Evolutionary conservation across 2,888 invertebrate genomes (phyloP).

Genomic region (Sialis lutaria): DNA sequence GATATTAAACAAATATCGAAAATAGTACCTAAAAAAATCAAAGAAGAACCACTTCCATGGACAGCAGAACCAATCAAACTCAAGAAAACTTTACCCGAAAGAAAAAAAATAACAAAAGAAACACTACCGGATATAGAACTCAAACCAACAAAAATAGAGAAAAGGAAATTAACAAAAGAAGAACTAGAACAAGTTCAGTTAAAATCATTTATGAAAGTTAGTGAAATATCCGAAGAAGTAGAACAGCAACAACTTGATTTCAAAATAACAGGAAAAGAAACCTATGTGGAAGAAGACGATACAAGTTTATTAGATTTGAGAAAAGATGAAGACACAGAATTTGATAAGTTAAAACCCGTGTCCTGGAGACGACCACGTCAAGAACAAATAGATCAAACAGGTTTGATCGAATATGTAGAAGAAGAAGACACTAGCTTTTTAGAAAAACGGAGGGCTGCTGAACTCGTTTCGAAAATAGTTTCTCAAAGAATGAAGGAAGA

Average conservation of each 20-base stretch:
- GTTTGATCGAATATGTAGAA: slow-evolving; percentile 2
- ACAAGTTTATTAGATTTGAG: slow-evolving; percentile 22
- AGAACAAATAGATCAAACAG: slow-evolving; percentile 10
- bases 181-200: slow-evolving; percentile 29
- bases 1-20: slow-evolving; percentile 12
- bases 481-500: slow-evolving; percentile 14
- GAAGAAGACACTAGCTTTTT: slow-evolving; percentile 3
- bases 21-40: slow-evolving; percentile 5
- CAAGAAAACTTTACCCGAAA: slow-evolving; percentile 22
- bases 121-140: slow-evolving; percentile 9
- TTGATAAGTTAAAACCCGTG: slow-evolving; percentile 23
- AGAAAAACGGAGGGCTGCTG: slow-evolving; percentile 20
- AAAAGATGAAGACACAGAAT: slow-evolving; percentile 25
- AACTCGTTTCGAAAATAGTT: slow-evolving; percentile 12
- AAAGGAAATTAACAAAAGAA: slow-evolving; percentile 18
- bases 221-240: slow-evolving; percentile 6
- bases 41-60: slow-evolving; percentile 14
- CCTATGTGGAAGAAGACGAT: too few relatives aligned
- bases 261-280: too few relatives aligned
- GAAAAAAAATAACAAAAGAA: slow-evolving; percentile 6
- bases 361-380: slow-evolving; percentile 14
- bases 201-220: slow-evolving; percentile 30
- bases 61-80: slow-evolving; percentile 22
- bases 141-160: slow-evolving; percentile 24
- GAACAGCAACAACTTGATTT: neutral